Evolutionary conservation across 2,113 vertebrate species (phyloP), one percentile per base, ranked within the genome.

Genomic region (Cynocephalus volans): DNA sequence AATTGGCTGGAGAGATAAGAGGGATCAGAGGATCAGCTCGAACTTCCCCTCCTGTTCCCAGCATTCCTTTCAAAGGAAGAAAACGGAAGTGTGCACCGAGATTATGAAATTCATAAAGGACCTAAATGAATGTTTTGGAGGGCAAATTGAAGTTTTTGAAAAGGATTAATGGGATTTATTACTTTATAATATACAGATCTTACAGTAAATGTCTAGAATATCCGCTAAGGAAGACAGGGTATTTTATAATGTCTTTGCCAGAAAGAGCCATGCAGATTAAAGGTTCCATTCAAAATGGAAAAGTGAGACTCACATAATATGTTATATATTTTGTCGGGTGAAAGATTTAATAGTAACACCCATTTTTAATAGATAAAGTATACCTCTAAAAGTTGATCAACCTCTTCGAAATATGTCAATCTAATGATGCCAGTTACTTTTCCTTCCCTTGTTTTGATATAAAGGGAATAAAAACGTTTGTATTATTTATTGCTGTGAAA

Each of bases 141-240:
- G 67, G 41, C 10, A 82, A 26, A 62, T 75, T 82, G 65, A 56
- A 10, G 65, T 87, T 54, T 86, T 95, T 28, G 62, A 81, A 90
- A 95, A 69, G 23, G 81, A 62, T 36, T 23, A 45, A 48, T 60
- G 23, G 14, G 65, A 28, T 76, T 31, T 87, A 64, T 82, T 95
- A 45, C 73, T 67, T 75, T 76, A n/a, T 80, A 81, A 95, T 75
- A 58, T 62, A 26, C 65, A 69, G 21, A 81, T 45, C 58, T 79
- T 60, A n/a, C 3, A 26, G 48, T 95, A 95, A 80, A 62, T 52
- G 31, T 62, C n/a, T 24, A 45, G 69, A 88, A 65, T 92, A 88
- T 33, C 64, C 83, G 70, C 77, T 70, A 48, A 64, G 36, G 17
- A 69, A 83, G 36, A 96, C 33, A 73, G n/a, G 21, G 24, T 45